Evolutionary conservation across 2,888 invertebrate genomes (phyloP).

Genomic region (Tribolium freemani): DNA sequence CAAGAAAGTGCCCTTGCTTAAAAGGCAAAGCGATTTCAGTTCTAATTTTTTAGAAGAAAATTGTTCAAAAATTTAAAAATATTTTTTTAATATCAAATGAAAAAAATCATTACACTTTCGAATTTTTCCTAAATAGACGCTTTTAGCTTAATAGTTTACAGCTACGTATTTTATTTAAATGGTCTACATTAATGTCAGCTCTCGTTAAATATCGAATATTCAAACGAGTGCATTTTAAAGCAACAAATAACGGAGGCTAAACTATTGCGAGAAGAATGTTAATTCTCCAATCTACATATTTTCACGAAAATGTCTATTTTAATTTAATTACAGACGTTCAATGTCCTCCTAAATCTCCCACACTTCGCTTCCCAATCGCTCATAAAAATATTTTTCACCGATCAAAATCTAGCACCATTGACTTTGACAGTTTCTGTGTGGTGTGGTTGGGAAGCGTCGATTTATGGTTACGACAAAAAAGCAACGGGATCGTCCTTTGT

Average conservation of each 20-base stretch:
- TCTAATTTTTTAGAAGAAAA: too few relatives aligned
- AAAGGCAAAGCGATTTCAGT: too few relatives aligned
- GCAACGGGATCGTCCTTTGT: conserved; percentile 56
- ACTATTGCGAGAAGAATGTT: background rate
- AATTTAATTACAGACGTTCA: conserved; percentile 27
- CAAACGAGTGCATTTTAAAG: conserved; percentile 1
- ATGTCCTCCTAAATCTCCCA: conserved; percentile 1
- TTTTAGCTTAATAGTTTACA: too few relatives aligned
- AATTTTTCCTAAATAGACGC: too few relatives aligned
- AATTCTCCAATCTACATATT: conserved; percentile 6
- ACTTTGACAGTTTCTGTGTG: conserved; percentile 55
- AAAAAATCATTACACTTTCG: too few relatives aligned
- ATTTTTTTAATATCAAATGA: too few relatives aligned
- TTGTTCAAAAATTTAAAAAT: too few relatives aligned
- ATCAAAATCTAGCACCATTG: conserved; percentile 58
- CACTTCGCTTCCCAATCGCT: background rate
- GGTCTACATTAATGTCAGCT: background rate
- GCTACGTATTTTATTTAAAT: background rate
- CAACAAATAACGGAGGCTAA: conserved; percentile 2
- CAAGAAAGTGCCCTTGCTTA: background rate
- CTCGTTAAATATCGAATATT: background rate
- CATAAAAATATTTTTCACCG: conserved; percentile 49
- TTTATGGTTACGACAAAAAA: conserved; percentile 62
- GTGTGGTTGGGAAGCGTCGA: conserved; percentile 51
- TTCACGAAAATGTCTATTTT: conserved; percentile 4